Percentiles rank a stretch among this genome's conserved stretches.
Conservation (phyloP, 53 echinoderm and acorn worm genomes). For the Echinarachnius parma region DNA sequence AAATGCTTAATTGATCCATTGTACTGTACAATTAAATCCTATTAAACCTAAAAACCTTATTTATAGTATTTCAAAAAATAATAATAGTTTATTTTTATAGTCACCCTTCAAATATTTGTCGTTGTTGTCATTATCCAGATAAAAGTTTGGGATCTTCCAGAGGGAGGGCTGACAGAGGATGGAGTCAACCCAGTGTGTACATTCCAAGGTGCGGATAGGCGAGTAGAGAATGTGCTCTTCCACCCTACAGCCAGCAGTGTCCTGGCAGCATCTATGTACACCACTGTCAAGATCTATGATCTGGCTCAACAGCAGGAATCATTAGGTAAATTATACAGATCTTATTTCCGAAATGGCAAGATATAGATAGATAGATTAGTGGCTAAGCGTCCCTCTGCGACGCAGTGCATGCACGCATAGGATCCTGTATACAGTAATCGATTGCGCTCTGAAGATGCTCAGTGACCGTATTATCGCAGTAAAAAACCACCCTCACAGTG, state of each 20-base stretch:
- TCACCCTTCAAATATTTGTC: not conserved
- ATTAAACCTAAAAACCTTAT: too few relatives aligned
- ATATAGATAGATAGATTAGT: too few relatives aligned
- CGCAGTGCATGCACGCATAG: too few relatives aligned
- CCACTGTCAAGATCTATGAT: conserved; percentile 76
- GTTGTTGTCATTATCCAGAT: conserved; percentile 46
- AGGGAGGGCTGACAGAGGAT: conserved; percentile 70
- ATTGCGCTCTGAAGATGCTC: too few relatives aligned
- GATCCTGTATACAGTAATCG: too few relatives aligned
- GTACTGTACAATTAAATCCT: too few relatives aligned
- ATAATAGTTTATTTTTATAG: not conserved
- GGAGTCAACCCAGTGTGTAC: conserved; percentile 53
- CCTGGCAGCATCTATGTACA: conserved; percentile 61
- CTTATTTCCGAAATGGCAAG: too few relatives aligned
- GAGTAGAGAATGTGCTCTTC: conserved; percentile 80
- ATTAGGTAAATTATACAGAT: conserved; percentile 63
- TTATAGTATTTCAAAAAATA: too few relatives aligned
- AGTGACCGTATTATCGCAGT: too few relatives aligned
- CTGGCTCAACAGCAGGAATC: conserved; percentile 59
- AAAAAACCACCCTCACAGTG: too few relatives aligned
- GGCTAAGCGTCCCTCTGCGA: too few relatives aligned
- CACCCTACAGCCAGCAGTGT: conserved; percentile 73
- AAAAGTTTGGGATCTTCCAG: conserved; percentile 86
- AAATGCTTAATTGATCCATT: too few relatives aligned
- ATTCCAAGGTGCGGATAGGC: conserved; percentile 60